These are phyloP conservation scores for Aphelenchoides avenae DNA, from an alignment of 1,140 invertebrate genomes.

Conservation along the genomic window DNA sequence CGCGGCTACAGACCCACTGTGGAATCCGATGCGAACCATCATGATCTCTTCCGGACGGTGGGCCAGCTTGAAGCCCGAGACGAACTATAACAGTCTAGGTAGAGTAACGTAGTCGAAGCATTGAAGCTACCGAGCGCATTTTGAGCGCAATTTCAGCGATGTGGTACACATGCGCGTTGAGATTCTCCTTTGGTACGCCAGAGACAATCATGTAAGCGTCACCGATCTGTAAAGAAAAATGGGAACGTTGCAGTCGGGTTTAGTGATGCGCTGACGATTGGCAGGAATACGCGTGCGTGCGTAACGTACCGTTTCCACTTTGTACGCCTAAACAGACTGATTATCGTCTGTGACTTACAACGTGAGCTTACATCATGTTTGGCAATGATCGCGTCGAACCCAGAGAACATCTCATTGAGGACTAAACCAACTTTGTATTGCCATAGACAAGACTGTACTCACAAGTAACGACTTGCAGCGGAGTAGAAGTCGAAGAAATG, in stretches of 20 bases:
- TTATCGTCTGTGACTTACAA: conserved; percentile 12
- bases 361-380: conserved; percentile 56
- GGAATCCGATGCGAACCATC: conserved; percentile 85
- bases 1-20: conserved; percentile 79
- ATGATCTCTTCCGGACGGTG: conserved; percentile 80
- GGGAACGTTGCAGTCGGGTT: too few relatives aligned
- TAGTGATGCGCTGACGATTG: too few relatives aligned
- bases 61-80: conserved; percentile 81
- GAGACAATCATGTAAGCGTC: conserved; percentile 83
- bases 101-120: conserved; percentile 7
- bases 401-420: conserved; percentile 59
- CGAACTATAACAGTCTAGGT: conserved; percentile 67
- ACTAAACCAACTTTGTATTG: too few relatives aligned
- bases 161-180: conserved; percentile 65
- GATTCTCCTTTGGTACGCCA: conserved; percentile 75
- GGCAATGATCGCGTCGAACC: conserved; percentile 59
- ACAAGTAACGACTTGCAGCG: conserved; percentile 58
- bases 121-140: conserved; percentile 61
- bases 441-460: too few relatives aligned
- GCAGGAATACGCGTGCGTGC: too few relatives aligned
- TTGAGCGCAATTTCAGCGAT: conserved; percentile 77
- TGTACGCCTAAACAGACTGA: conserved; percentile 39
- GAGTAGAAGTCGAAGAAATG: conserved; percentile 58
- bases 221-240: too few relatives aligned
- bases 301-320: conserved; percentile 51